phyloP scores from a whole-genome alignment of 2,797 vertebrate genomes.

The Mus caroli region DNA sequence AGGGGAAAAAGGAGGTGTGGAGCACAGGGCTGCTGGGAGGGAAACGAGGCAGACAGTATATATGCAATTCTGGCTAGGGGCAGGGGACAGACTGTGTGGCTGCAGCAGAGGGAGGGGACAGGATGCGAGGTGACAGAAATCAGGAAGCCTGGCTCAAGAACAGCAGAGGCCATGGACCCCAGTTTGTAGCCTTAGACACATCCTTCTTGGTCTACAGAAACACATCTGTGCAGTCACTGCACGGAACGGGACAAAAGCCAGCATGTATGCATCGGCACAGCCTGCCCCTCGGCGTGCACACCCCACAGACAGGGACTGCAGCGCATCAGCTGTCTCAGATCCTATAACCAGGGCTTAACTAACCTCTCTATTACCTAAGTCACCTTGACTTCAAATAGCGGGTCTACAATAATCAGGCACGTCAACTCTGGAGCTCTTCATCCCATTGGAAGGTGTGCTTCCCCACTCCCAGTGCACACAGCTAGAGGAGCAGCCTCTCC shows the following conservation, averaged over 20 bases:
- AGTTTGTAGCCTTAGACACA: background rate
- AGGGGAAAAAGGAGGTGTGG: background rate
- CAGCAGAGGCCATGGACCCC: background rate
- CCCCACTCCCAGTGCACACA: rapidly evolving
- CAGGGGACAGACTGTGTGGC: background rate
- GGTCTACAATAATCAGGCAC: background rate
- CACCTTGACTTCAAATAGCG: background rate
- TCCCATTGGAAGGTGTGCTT: background rate
- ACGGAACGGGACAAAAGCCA: background rate
- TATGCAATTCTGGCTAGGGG: background rate
- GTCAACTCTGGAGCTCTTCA: background rate
- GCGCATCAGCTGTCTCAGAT: background rate
- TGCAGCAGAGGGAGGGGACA: background rate
- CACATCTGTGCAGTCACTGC: background rate
- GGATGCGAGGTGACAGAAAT: background rate
- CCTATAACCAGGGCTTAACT: background rate
- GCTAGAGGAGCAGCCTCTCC: background rate
- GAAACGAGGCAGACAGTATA: background rate
- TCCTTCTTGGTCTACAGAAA: background rate
- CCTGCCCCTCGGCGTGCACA: background rate
- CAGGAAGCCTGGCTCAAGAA: background rate
- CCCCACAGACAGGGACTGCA: background rate
- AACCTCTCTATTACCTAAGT: background rate
- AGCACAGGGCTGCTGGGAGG: background rate
- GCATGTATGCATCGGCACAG: background rate